phyloP scores from a whole-genome alignment of 2,888 invertebrate genomes.

The Belgica antarctica region DNA sequence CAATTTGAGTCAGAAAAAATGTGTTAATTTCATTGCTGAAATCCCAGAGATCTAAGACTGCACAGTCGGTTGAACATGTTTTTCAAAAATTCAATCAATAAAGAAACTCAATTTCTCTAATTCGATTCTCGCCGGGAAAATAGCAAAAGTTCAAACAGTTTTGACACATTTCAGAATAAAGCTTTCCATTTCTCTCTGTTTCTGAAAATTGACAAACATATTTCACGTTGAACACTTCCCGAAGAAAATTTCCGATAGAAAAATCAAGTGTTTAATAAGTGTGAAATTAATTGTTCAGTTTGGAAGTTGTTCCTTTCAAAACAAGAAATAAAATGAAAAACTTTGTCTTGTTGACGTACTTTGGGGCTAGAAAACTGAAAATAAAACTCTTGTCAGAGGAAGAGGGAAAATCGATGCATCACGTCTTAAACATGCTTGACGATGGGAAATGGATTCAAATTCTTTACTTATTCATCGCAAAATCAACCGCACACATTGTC shows the following conservation, averaged over 20 bases:
- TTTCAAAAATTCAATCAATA: not conserved
- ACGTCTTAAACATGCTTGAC: not conserved
- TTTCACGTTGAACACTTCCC: not conserved
- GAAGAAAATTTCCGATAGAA: not conserved
- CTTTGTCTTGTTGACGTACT: not conserved
- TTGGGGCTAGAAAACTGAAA: too few relatives aligned
- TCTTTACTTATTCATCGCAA: not conserved
- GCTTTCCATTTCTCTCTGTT: not conserved
- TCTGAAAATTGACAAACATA: slow-evolving; percentile 2
- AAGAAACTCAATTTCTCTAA: slow-evolving; percentile 11
- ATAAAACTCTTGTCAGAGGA: too few relatives aligned
- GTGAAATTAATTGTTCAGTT: slow-evolving; percentile 20
- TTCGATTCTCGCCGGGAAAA: not conserved
- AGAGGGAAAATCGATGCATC: not conserved
- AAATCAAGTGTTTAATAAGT: slow-evolving; percentile 18
- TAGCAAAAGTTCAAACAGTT: not conserved
- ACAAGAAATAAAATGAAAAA: too few relatives aligned
- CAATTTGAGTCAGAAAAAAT: slow-evolving; percentile 1
- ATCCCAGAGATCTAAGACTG: not conserved
- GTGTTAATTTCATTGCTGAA: not conserved
- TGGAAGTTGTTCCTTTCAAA: not conserved
- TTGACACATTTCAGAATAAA: slow-evolving; percentile 1
- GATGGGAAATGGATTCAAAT: not conserved
- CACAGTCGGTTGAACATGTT: not conserved
- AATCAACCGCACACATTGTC: too few relatives aligned